Conservation (phyloP, 2,888 invertebrate genomes). For the Trachelus iudaicus region DNA sequence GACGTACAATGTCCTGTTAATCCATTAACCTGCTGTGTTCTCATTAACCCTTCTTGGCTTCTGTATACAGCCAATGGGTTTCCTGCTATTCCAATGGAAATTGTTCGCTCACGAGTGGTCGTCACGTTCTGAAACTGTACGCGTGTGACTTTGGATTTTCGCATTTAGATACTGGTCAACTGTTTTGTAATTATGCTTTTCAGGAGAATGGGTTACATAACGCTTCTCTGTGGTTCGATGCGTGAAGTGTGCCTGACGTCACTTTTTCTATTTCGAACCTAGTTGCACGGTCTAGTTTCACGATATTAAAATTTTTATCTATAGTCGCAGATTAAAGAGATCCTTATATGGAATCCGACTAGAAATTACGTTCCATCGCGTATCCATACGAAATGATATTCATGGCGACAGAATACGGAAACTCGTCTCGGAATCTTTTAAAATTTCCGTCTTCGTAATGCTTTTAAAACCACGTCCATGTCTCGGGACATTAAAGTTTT, state of each 20-base stretch:
- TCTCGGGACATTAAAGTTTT: not conserved
- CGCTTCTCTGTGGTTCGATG: not conserved
- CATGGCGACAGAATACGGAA: not conserved
- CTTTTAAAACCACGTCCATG: not conserved
- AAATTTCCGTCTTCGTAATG: not conserved
- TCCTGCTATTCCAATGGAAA: not conserved
- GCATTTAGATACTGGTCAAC: not conserved
- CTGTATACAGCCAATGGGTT: not conserved
- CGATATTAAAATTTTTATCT: not conserved
- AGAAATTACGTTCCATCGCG: not conserved
- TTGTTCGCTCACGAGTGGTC: not conserved
- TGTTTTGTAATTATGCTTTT: slow-evolving; percentile 14
- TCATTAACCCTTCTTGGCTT: slow-evolving; percentile 33
- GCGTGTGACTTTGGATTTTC: slow-evolving; percentile 1
- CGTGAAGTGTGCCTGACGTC: not conserved
- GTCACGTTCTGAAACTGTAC: not conserved
- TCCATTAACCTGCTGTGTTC: slow-evolving; percentile 42
- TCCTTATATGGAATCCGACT: not conserved
- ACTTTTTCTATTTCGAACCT: too few species aligned
- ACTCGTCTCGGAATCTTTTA: not conserved
- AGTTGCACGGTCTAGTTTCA: not conserved
- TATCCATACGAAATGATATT: not conserved
- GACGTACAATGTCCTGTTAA: slow-evolving; percentile 41
- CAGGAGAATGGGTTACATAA: slow-evolving; percentile 42
- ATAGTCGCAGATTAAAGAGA: not conserved